Percentiles rank a stretch among this genome's conserved stretches.
Evolutionary conservation across 1,140 invertebrate species (phyloP).

Genomic region (Listronotus bonariensis): DNA sequence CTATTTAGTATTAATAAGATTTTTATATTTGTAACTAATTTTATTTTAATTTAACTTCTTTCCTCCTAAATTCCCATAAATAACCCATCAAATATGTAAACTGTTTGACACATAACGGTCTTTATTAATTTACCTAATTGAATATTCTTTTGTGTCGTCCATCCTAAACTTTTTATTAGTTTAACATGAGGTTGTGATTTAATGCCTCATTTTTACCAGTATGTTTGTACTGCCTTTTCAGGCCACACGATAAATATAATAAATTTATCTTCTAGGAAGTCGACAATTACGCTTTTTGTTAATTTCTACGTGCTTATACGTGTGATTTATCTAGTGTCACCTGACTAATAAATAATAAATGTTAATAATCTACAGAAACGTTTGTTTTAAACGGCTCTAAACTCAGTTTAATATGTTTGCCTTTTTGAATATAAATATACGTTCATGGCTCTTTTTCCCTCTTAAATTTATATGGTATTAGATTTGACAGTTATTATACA

Average conservation of each 20-base stretch:
- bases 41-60: too few species aligned
- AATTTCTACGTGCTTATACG: constrained; percentile 30
- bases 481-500: too few species aligned
- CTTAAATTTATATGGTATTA: too few species aligned
- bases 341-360: constrained; percentile 27
- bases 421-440: too few species aligned
- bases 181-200: constrained; percentile 22
- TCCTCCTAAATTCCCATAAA: too few species aligned
- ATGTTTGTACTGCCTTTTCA: constrained; percentile 21
- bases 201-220: constrained; percentile 27
- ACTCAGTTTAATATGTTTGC: too few species aligned
- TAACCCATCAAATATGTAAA: too few species aligned
- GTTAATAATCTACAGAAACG: constrained; percentile 20
- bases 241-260: constrained; percentile 32
- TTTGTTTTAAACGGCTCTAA: too few species aligned
- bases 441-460: too few species aligned
- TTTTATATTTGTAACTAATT: too few species aligned
- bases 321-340: constrained; percentile 29
- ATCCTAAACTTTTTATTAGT: constrained; percentile 13
- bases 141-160: constrained; percentile 17
- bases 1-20: too few species aligned
- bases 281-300: constrained; percentile 36
- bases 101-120: too few species aligned
- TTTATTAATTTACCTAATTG: constrained; percentile 12
- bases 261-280: constrained; percentile 38